A percentile compares a stretch with the other conserved stretches of the same genome.
Conservation (phyloP, 2,797 vertebrate genomes). For the Typhlichthys eigenmanni region DNA sequence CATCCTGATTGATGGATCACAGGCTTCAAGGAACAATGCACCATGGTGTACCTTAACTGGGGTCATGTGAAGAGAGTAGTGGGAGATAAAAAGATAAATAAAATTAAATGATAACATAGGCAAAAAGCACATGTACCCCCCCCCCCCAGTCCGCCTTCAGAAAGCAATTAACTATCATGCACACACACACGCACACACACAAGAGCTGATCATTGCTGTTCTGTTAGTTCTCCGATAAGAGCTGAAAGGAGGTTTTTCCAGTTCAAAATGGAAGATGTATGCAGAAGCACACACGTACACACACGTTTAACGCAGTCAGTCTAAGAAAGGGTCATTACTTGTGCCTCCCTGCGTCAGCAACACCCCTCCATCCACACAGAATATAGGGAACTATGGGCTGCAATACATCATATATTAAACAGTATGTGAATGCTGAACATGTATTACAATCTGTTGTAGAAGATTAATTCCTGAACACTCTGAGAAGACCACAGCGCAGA, state of each 20-base stretch:
- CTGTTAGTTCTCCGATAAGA: slow-evolving; percentile 65
- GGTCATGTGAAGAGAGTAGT: slow-evolving; percentile 19
- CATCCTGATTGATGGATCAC: slow-evolving; percentile 44
- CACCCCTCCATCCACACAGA: background rate
- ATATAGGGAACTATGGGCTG: slow-evolving; percentile 6
- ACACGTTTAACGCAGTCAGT: slow-evolving; percentile 10
- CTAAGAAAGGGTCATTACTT: background rate
- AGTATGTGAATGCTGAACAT: slow-evolving; percentile 24
- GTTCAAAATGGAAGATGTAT: slow-evolving; percentile 24
- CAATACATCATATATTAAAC: slow-evolving; percentile 13
- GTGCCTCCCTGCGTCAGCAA: background rate
- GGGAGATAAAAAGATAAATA: slow-evolving; percentile 18
- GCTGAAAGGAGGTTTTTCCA: slow-evolving; percentile 46
- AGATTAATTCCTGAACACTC: slow-evolving; percentile 32
- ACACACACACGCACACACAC: slow-evolving; percentile 68
- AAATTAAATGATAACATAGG: slow-evolving; percentile 7
- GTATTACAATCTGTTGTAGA: slow-evolving; percentile 21
- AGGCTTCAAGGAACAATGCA: too few relatives aligned
- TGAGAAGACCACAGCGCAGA: background rate
- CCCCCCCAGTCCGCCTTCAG: slow-evolving; percentile 24
- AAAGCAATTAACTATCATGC: slow-evolving; percentile 70
- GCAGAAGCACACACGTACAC: slow-evolving; percentile 20
- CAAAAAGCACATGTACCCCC: slow-evolving; percentile 4
- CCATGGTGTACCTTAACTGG: slow-evolving; percentile 10
- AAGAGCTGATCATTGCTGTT: slow-evolving; percentile 61